Evolutionary conservation across 2,113 vertebrate genomes (phyloP).

Genomic region (Labeo catla): DNA sequence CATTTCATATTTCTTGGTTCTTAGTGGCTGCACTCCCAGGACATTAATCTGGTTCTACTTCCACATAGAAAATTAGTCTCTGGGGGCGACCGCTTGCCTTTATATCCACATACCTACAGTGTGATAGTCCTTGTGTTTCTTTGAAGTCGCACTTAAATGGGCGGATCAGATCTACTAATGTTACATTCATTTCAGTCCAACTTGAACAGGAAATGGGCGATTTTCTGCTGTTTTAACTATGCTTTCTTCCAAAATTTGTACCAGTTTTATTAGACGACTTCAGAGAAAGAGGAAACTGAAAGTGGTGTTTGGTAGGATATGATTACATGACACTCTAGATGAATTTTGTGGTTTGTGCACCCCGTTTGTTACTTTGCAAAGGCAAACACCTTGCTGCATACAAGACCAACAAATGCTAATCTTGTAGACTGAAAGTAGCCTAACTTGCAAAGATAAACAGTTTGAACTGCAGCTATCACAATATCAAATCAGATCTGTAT

Average conservation of each 20-base stretch:
- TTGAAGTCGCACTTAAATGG: conserved; percentile 51
- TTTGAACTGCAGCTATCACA: not conserved
- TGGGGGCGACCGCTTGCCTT: conserved; percentile 59
- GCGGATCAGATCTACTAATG: conserved; percentile 32
- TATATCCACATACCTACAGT: conserved; percentile 42
- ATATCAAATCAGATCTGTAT: not conserved
- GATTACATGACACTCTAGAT: not conserved
- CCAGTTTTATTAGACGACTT: not conserved
- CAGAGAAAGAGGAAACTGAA: not conserved
- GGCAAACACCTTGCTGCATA: not conserved
- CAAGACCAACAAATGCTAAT: not conserved
- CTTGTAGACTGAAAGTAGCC: not conserved
- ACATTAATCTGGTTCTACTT: conserved; percentile 59
- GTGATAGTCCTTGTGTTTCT: conserved; percentile 40
- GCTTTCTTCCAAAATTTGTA: not conserved
- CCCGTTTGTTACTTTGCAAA: not conserved
- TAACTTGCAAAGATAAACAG: not conserved
- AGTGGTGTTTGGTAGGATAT: conserved; percentile 22
- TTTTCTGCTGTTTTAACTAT: conserved; percentile 20
- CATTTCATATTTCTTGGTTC: conserved; percentile 44
- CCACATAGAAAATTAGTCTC: conserved; percentile 65
- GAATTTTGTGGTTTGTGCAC: not conserved
- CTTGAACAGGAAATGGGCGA: conserved; percentile 17
- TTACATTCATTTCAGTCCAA: conserved; percentile 30
- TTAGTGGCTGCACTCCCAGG: conserved; percentile 28